Evolutionary conservation across 1,140 invertebrate species (phyloP), one percentile per base, ranked within the genome.

Genomic region (Aphelinus atriplicis): DNA sequence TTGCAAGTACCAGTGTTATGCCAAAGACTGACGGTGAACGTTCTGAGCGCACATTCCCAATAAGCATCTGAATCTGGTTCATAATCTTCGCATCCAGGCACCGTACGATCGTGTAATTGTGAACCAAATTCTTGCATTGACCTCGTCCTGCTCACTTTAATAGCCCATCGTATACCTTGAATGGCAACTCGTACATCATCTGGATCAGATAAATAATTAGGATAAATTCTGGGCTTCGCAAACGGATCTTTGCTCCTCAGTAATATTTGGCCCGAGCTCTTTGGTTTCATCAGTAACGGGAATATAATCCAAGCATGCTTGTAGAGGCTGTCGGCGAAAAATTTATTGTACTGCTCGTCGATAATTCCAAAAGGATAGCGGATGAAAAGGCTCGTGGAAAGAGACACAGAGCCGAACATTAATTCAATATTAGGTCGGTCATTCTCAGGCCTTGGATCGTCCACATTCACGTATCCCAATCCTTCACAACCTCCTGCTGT

Each of bases 41-140:
- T 51, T 4, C 63, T 51, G 3, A 51, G 7, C 3, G 63, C 63
- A 48, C 63, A 65, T 46, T 65, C 63, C 63, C 63, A 65, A 46
- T 65, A 65, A 9, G 6, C 46, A 5, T 65, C 63, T 2, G 63
- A 50, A 10, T 65, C 63, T n/a, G 10, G 51, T 6, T 6, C 0
- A 26, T 48, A 50, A 65, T 50, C 4, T n/a, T 26, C 47, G 63
- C 63, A 65, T 5, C 53, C 66, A 7, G 10, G 46, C 48, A 50
- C 6, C 3, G 47, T 7, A 7, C 48, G 6, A 3, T 47, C 3
- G 7, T 7, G n/a, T 48, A 65, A 51, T 10, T 65, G 6, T 3
- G 63, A 65, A 2, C 47, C 47, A 42, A 50, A 65, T 48, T 46
- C 51, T n/a, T 65, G 63, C 6, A 65, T 3, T 26, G 48, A 7